Evolutionary conservation across 1,140 invertebrate species (phyloP), one percentile per base, ranked within the genome.

Genomic region (Atta texana): DNA sequence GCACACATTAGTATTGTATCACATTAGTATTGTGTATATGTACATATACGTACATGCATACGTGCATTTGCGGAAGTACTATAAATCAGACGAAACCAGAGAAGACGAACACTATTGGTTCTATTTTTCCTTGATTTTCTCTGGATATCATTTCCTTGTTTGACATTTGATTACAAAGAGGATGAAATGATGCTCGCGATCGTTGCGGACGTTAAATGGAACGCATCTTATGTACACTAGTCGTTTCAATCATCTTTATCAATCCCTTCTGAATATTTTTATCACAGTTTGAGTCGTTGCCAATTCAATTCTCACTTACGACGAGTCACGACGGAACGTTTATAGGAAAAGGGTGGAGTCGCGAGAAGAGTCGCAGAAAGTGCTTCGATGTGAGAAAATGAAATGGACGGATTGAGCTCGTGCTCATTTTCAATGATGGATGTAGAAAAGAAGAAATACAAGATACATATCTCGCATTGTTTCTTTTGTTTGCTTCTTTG

Each of bases 231-330:
- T 49, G 53, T 72, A 59, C 59, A 21, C 28, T 51, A 16, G 44
- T n/a, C 72, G n/a, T 14, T 18, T 77, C 59, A 39, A 55, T 6
- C 16, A 24, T 63, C 10, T 53, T n/a, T 1, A 39, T 31, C 18
- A 75, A 74, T 31, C 21, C 53, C 10, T 78, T 82, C 39, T 18
- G n/a, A 12, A 4, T 84, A 31, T 61, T 74, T 24, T 34, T 24
- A 34, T 24, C 28, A 51, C 80, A 91, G 85, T 92, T 93, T 93
- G 92, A 93, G 87, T 76, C 86, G 64, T 86, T 93, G 92, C 91
- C 91, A 93, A 93, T 90, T 92, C 91, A 92, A 93, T 92, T 92
- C 90, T 91, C 89, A 90, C 87, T 89, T 10, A 10, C 10, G 39
- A 44, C 72, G 81, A 39, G 34, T 39, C 34, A 39, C 88, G 39